Evolutionary conservation across 2,797 vertebrate genomes (phyloP).

Genomic region (Myoxocephalus aenaeus): DNA sequence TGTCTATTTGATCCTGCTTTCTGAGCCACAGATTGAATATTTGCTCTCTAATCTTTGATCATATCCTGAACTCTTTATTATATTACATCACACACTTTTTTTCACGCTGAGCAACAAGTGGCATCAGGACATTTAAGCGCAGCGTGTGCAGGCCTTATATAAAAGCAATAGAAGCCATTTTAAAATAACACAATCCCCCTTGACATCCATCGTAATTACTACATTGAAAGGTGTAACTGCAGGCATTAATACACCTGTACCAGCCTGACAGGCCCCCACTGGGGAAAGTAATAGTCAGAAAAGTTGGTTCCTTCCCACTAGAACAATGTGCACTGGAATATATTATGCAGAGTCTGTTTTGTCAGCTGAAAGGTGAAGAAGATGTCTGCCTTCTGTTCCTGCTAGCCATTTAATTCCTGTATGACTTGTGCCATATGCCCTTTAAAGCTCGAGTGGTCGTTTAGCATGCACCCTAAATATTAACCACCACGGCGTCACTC

Average conservation of each 20-base stretch:
- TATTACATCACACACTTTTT: constrained; percentile 15
- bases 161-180: constrained; percentile 10
- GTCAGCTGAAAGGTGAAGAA: constrained; percentile 68
- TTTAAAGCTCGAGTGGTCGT: constrained; percentile 72
- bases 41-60: constrained; percentile 10
- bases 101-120: constrained; percentile 40
- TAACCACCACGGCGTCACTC: constrained; percentile 63
- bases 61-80: constrained; percentile 13
- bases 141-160: constrained; percentile 5
- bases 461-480: constrained; percentile 74
- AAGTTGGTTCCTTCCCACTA: constrained; percentile 56
- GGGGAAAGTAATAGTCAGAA: constrained; percentile 48
- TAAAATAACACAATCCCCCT: constrained; percentile 9
- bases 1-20: constrained; percentile 3
- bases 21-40: constrained; percentile 17
- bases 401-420: constrained; percentile 71
- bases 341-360: constrained; percentile 68
- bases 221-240: constrained; percentile 36
- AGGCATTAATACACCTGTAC: constrained; percentile 16
- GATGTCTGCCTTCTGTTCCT: constrained; percentile 71
- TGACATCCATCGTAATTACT: constrained; percentile 38
- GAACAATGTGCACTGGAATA: constrained; percentile 44
- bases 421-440: constrained; percentile 76
- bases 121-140: constrained; percentile 25
- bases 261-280: constrained; percentile 46